Conservation (phyloP, 1,140 invertebrate species). For the Bombus terrestris region DNA sequence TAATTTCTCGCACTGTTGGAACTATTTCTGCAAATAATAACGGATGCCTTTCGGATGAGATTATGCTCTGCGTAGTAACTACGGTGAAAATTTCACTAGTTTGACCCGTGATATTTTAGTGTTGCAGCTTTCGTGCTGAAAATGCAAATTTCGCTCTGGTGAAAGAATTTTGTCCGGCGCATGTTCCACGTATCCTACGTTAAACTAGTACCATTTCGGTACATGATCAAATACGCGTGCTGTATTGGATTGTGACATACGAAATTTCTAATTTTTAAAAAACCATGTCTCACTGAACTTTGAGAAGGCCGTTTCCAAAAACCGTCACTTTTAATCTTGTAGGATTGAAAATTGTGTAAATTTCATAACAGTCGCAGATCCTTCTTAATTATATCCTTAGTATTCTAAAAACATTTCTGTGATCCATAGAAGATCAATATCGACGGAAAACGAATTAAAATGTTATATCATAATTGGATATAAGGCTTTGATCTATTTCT, state of each 20-base stretch:
- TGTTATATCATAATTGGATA: neutral
- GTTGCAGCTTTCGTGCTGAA: neutral
- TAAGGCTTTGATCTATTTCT: neutral
- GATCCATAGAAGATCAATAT: neutral
- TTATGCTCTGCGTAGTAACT: neutral
- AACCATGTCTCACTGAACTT: neutral
- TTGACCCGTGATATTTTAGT: slow-evolving; percentile 15
- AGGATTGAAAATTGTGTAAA: too few species aligned
- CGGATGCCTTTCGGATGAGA: slow-evolving; percentile 25
- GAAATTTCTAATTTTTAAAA: neutral
- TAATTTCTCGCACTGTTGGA: neutral
- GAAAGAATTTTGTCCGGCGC: neutral
- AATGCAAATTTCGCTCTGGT: neutral
- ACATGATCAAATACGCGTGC: neutral
- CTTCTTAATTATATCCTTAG: neutral
- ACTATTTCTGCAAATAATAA: neutral
- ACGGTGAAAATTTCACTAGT: slow-evolving; percentile 1
- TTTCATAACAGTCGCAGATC: too few species aligned
- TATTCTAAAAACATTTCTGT: neutral
- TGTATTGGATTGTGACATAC: neutral
- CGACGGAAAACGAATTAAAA: neutral
- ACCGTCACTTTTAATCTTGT: too few species aligned
- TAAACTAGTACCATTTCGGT: neutral
- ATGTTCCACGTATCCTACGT: neutral
- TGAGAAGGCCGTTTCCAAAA: too few species aligned